A percentile compares a stretch with the other conserved stretches of the same genome.
Evolutionary conservation across 2,797 vertebrate species (phyloP).

Genomic region (Rhadinocentrus ornatus): DNA sequence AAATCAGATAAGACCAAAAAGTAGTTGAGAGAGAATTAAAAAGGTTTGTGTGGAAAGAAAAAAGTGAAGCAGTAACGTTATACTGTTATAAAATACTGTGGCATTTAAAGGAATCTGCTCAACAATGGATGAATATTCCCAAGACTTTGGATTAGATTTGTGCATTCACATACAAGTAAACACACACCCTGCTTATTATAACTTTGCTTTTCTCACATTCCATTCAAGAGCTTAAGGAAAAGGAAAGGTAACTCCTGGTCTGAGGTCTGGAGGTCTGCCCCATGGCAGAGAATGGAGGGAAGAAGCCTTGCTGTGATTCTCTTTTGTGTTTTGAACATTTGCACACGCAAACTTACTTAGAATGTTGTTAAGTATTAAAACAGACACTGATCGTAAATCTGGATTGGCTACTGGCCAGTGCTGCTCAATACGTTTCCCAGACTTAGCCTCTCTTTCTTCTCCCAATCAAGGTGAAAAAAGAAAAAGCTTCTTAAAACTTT

Average conservation of each 20-base stretch:
- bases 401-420: conserved; percentile 42
- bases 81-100: not conserved
- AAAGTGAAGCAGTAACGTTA: not conserved
- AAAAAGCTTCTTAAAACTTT: conserved; percentile 1
- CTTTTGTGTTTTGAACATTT: conserved; percentile 41
- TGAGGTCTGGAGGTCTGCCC: conserved; percentile 34
- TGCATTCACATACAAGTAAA: conserved; percentile 7
- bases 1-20: conserved; percentile 17
- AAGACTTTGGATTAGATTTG: not conserved
- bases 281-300: conserved; percentile 45
- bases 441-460: conserved; percentile 28
- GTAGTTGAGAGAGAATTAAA: conserved; percentile 10
- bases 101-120: not conserved
- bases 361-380: conserved; percentile 55
- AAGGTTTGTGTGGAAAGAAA: not conserved
- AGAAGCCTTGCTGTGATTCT: conserved; percentile 57
- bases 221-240: conserved; percentile 47
- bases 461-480: conserved; percentile 6
- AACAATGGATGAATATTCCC: not conserved
- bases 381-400: conserved; percentile 64
- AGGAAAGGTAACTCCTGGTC: conserved; percentile 58
- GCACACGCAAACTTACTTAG: conserved; percentile 24
- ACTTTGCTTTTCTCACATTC: conserved; percentile 58
- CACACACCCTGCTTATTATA: conserved; percentile 24
- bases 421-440: conserved; percentile 48